A percentile compares a stretch with the other conserved stretches of the same genome.
Conservation (phyloP, 2,797 vertebrate genomes). For the Rhinichthys osculus region DNA sequence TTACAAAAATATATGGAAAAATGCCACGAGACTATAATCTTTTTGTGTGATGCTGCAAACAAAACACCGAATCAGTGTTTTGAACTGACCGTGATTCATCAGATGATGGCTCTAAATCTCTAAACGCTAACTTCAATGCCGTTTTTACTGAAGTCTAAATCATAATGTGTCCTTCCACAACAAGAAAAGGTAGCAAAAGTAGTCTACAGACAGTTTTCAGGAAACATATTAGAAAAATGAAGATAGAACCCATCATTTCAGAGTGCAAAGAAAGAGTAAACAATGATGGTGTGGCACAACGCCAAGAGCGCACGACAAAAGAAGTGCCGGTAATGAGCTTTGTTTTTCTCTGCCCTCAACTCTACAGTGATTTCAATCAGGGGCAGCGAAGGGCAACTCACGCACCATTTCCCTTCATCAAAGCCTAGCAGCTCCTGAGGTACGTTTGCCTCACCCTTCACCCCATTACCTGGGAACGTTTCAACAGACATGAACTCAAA, state of each 20-base stretch:
- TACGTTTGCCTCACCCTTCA: slow-evolving; percentile 60
- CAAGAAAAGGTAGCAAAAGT: too few relatives aligned
- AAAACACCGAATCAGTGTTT: neutral
- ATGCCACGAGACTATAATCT: neutral
- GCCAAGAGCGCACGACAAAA: slow-evolving; percentile 2
- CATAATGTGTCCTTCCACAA: neutral
- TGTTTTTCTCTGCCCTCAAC: slow-evolving; percentile 20
- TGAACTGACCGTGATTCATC: neutral
- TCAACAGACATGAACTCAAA: slow-evolving; percentile 17
- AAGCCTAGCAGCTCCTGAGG: slow-evolving; percentile 54
- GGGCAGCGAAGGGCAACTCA: slow-evolving; percentile 55
- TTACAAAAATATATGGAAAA: neutral
- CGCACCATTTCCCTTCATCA: slow-evolving; percentile 65
- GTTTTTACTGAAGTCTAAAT: neutral
- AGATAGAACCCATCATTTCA: neutral
- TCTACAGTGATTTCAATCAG: slow-evolving; percentile 50
- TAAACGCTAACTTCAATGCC: neutral
- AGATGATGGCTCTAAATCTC: neutral
- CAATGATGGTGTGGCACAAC: neutral
- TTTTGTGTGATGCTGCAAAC: neutral
- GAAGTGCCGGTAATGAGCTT: slow-evolving; percentile 19
- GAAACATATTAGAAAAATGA: neutral
- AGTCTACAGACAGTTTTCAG: neutral
- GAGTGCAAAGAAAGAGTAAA: neutral
- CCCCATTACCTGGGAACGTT: slow-evolving; percentile 28